Base-by-base conservation (phyloP, 2,888 invertebrate species). In the Polydesmus complanatus region DNA sequence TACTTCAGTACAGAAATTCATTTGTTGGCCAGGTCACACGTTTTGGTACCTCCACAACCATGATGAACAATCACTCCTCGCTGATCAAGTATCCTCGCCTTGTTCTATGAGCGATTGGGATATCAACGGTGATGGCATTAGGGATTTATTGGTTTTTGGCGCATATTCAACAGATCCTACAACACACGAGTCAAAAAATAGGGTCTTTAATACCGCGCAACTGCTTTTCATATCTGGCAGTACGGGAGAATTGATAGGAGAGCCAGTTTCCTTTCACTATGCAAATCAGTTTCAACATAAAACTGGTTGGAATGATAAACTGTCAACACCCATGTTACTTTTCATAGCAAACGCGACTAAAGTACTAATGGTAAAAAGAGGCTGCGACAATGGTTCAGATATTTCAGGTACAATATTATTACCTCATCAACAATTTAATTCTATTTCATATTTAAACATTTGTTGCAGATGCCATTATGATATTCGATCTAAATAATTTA, bases 41-140 rank as follows among this genome's bases (percentile, higher is more conserved):
- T 58, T 58, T 22, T 58, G 58, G 58, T 58, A 49, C 25, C 51
- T 58, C 8, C 58, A 58, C 19, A 50, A 58, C 14, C 58, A 58
- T 19, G 27, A 58, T 50, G 58, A 58, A 21, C 49, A 47, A 18
- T 26, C 49, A 3, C 23, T 27, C 14, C 3, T 47, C 25, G 50
- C 23, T n/a, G 25, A 8, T n/a, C 25, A 8, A 19, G 47, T 58
- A 23, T 58, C 58, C 8, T 18, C 26, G 3, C 58, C 58, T 50
- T 50, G 58, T 25, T 3, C n/a, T 19, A n/a, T 58, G 25, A 19
- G n/a, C 18, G 58, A 58, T 19, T 25, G 14, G 26, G 58, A 58
- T 26, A 23, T 58, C 18, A 47, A 58, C 23, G 21, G 51, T 5
- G 58, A 58, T 21, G 58, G 58, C n/a, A 47, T 51, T 19, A 27